Evolutionary conservation across 2,888 invertebrate species (phyloP), one percentile per base, ranked within the genome.

Genomic region (Meiosimyza decipiens): DNA sequence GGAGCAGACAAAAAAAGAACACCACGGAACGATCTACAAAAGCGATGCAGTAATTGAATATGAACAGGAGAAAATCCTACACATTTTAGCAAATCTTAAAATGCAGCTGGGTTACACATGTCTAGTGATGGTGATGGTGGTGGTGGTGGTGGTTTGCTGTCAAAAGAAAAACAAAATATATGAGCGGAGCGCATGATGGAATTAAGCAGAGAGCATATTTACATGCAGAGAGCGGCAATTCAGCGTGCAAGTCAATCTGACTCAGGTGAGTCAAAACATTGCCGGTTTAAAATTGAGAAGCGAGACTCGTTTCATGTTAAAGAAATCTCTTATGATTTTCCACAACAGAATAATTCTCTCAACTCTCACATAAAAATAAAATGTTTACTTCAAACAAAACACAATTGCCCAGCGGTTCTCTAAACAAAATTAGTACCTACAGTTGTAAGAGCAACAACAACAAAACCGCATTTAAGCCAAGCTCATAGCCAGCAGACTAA

Each of bases 61-160:
- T 22, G 15, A 28, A 28, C 22, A 15, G 28, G 28, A n/a, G 50
- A 71, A 57, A 50, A 60, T 54, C 40, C n/a, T 18, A 74, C 71
- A 64, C 22, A 59, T 68, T 54, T 57, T 50, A 40, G n/a, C 57
- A 57, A 65, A 72, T 73, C 75, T 16, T 28, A 60, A 69, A 76
- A 75, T 80, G 81, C 82, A 82, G 82, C 82, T 81, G 81, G 78
- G 81, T 77, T 80, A 81, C 81, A 81, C 81, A 81, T 81, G 80
- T 79, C 70, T 47, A 62, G 11, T 18, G 18, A 18, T 18, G 57
- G 57, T 18, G 57, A 9, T 18, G 57, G 18, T 22, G 57, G n/a
- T 18, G 57, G 57, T 18, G 57, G 18, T 18, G 57, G 18, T 22
- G 57, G n/a, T 13, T 28, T n/a, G 0, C n/a, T 66, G 66, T 28